These are phyloP conservation scores for Heterotilapia buettikoferi DNA, from an alignment of 2,113 vertebrate genomes.

Conservation along the genomic window DNA sequence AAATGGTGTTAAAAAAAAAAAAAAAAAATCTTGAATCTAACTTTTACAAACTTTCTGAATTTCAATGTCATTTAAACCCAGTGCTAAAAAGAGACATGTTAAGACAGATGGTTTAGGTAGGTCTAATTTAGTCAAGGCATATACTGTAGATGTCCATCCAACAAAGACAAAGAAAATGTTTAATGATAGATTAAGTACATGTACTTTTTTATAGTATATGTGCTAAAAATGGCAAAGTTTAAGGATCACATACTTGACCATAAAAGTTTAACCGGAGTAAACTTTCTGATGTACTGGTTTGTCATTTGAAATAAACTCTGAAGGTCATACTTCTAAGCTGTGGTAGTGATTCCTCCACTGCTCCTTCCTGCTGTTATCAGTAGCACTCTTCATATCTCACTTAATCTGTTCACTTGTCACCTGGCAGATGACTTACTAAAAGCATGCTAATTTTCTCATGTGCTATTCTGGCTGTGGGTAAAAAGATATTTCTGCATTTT, in stretches of 20 bases:
- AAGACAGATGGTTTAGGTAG: not conserved
- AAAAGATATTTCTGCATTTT: not conserved
- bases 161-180: not conserved
- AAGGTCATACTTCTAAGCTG: not conserved
- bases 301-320: not conserved
- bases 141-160: fast-evolving
- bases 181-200: not conserved
- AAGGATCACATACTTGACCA: not conserved
- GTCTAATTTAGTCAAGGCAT: not conserved
- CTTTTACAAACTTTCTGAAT: not conserved
- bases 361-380: not conserved
- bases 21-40: not conserved
- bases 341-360: not conserved
- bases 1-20: no score
- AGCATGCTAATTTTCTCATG: not conserved
- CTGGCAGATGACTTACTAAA: not conserved
- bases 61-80: not conserved
- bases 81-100: not conserved
- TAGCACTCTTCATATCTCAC: not conserved
- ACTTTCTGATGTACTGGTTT: not conserved
- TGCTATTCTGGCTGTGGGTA: not conserved
- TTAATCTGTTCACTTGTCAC: not conserved
- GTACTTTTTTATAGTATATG: not conserved
- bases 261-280: not conserved
- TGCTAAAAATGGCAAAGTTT: not conserved